Percentiles rank a stretch among this genome's conserved stretches.
Evolutionary conservation across 2,113 vertebrate species (phyloP).

Genomic region (Tenebrosternarchus preto): DNA sequence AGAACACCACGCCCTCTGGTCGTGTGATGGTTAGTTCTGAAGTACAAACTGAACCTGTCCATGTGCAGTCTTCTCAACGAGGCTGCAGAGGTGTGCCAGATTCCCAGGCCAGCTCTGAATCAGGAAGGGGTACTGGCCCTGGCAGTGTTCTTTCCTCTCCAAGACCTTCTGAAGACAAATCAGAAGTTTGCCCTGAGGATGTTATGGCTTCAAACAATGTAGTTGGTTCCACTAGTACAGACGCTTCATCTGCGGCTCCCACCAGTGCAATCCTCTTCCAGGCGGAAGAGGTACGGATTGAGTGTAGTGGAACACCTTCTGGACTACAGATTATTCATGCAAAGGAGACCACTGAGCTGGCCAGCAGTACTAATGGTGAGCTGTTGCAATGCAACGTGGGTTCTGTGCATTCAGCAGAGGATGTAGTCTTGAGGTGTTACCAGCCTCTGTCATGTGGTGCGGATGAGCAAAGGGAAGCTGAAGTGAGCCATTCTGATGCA

Average conservation of each 20-base stretch:
- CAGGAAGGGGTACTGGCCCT: not conserved
- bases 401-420: slow-evolving; percentile 25
- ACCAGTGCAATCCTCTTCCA: slow-evolving; percentile 70
- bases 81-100: not conserved
- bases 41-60: slow-evolving; percentile 73
- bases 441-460: slow-evolving; percentile 12
- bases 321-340: slow-evolving; percentile 63
- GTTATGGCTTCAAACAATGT: not conserved
- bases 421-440: slow-evolving; percentile 37
- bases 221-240: not conserved
- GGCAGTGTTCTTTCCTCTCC: not conserved
- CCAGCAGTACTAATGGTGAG: slow-evolving; percentile 59
- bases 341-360: slow-evolving; percentile 60
- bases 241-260: slow-evolving; percentile 30
- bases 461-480: slow-evolving; percentile 2
- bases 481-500: slow-evolving; percentile 26
- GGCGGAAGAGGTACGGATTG: slow-evolving; percentile 71
- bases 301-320: slow-evolving; percentile 61
- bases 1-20: slow-evolving; percentile 55
- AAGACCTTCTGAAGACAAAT: slow-evolving; percentile 28
- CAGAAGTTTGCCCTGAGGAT: not conserved
- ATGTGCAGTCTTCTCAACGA: not conserved
- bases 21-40: slow-evolving; percentile 68
- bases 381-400: slow-evolving; percentile 58
- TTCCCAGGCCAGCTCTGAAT: slow-evolving; percentile 34